phyloP scores from a whole-genome alignment of 2,797 vertebrate species.

The Ambastaia sidthimunki region DNA sequence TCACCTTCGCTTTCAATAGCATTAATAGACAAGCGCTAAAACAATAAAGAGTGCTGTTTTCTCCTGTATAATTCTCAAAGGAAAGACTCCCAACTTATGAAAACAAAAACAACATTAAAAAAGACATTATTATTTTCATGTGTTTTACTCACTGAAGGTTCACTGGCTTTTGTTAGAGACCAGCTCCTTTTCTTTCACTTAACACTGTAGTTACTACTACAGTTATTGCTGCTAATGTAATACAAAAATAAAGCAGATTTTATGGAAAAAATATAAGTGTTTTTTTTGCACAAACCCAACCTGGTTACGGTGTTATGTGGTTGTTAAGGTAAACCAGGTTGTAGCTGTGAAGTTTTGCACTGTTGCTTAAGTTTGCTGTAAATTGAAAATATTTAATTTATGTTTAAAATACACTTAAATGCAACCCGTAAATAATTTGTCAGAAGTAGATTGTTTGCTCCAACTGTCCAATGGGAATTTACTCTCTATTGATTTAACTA shows the following conservation, averaged over 20 bases:
- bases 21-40: no score
- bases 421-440: no score
- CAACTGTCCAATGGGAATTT: no score
- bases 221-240: background rate
- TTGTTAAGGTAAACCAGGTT: background rate
- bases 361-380: no score
- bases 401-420: no score
- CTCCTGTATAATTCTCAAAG: no score
- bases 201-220: background rate
- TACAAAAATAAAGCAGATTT: background rate
- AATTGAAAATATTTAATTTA: no score
- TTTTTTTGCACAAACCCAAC: background rate
- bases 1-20: background rate
- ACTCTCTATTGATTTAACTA: no score
- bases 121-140: background rate
- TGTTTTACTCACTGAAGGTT: background rate
- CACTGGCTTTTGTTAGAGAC: slow-evolving; percentile 23
- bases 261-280: background rate
- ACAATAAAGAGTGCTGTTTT: background rate
- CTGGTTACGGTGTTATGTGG: background rate
- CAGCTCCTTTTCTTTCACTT: no score
- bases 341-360: no score
- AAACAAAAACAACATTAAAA: background rate
- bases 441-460: no score
- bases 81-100: background rate